Evolutionary conservation across 1,140 invertebrate species (phyloP).

Genomic region (Hydropsyche tenuis): DNA sequence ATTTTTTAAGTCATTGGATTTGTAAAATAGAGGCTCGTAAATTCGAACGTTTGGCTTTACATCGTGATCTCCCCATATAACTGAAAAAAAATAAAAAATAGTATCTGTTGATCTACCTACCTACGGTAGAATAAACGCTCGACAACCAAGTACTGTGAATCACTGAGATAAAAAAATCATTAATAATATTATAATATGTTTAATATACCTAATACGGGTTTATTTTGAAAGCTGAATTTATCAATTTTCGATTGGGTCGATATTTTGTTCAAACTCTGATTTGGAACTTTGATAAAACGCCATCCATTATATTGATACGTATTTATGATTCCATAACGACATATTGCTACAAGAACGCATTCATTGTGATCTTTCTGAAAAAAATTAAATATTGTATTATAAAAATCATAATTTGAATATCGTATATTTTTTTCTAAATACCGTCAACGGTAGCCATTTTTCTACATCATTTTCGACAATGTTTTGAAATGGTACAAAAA

Average conservation of each 20-base stretch:
- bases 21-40: constrained; percentile 49
- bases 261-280: not conserved
- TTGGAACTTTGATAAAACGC: constrained; percentile 51
- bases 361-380: constrained; percentile 27
- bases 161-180: no score
- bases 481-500: constrained; percentile 57
- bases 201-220: constrained; percentile 32
- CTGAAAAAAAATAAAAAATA: no score
- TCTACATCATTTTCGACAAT: constrained; percentile 48
- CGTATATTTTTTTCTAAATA: constrained; percentile 43
- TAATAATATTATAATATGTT: no score
- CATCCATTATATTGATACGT: constrained; percentile 56
- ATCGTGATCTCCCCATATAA: no score
- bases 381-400: not conserved
- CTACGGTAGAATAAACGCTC: no score
- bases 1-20: constrained; percentile 45
- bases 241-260: constrained; percentile 32
- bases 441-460: constrained; percentile 52
- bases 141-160: no score
- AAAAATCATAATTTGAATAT: not conserved
- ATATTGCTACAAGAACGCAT: constrained; percentile 51
- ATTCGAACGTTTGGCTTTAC: constrained; percentile 46
- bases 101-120: no score
- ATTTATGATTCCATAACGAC: constrained; percentile 49
- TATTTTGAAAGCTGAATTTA: constrained; percentile 31